Base-by-base conservation (phyloP, 2,113 vertebrate genomes). In the Motacilla tschutschensis region DNA sequence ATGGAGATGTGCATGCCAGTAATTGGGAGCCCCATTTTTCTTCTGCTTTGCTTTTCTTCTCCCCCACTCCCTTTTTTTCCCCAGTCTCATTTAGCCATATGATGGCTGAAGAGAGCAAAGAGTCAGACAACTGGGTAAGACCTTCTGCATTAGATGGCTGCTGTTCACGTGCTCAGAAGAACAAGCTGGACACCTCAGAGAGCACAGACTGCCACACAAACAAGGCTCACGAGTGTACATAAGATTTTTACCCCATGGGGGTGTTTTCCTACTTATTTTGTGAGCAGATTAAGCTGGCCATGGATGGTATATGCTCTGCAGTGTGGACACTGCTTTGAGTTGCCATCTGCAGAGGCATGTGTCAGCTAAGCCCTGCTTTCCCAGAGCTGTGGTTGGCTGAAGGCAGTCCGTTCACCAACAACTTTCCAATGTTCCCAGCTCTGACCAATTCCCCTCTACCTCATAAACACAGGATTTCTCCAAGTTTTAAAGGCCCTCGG, bases 391-490 rank as follows among this genome's bases (percentile, higher is more conserved):
- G 66, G 73, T 31, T 93, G 79, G 59, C 75, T 83, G 62, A 70
- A 88, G 40, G 58, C 50, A 67, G 55, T 72, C 71, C 1, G 0
- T 47, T 81, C 72, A 84, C 87, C 76, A 86, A 54, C 78, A 69
- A 51, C 55, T 86, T 79, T 74, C 48, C 89, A 88, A 67, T 10
- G 67, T 82, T 92, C 90, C 87, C 91, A 84, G 64, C 60, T 85
- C 86, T 81, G 77, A 91, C 83, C 90, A 90, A 85, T 93, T 95
- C 93, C 94, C 88, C 31, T 90, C 79, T 91, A 88, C 43, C 89
- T 90, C 88, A 93, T 93, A 92, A 95, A 92, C 83, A 89, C 75
- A 83, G 59, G 71, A 87, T 93, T 94, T 93, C 88, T 93, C 88
- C 63, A 28, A 93, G 58, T 90, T 92, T 95, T 94, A 93, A 76